Evolutionary conservation across 2,113 vertebrate genomes (phyloP), one percentile per base, ranked within the genome.

Genomic region (Dicaeum eximium): DNA sequence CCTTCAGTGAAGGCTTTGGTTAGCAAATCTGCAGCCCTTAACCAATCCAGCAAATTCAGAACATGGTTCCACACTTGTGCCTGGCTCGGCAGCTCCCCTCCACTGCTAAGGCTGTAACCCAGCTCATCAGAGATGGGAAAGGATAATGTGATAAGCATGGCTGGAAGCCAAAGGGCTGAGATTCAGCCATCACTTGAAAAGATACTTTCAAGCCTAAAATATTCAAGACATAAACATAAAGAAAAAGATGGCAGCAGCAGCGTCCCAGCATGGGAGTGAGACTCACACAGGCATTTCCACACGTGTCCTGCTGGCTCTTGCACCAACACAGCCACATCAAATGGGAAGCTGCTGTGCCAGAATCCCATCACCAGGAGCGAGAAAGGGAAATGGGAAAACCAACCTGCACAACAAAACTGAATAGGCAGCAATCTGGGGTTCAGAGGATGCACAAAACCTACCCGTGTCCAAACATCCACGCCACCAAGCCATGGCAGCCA

Each of bases 1-100:
- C 18, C 31, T 45, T 30, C 48, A 51, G 30, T 8, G 22, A 56
- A 54, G 17, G 44, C 19, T 72, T 23, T 37, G 50, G 7, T 28
- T 21, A 40, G 19, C 48, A 53, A 13, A 51, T 23, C 54, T 56
- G 37, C 54, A 67, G 66, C 27, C 35, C 30, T 23, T 20, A 50
- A 22, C 12, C 3, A 3, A 24, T 5, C 5, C 24, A 69, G 67
- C 45, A 33, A 18, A 35, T 22, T 37, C 56, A 40, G 51, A 7
- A 35, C 13, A 2, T 0, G 0, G 40, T 6, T 47, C 67, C 58
- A 18, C 5, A 3, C 16, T 2, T 4, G 22, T 1, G 2, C 45
- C 71, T 31, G 54, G 48, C 38, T 30, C 2, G 0, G 58, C 24
- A 0, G 58, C 22, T 66, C 37, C 73, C 37, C 70, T 51, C 42